Evolutionary conservation across 2,113 vertebrate genomes (phyloP).

Genomic region (Lophius piscatorius): DNA sequence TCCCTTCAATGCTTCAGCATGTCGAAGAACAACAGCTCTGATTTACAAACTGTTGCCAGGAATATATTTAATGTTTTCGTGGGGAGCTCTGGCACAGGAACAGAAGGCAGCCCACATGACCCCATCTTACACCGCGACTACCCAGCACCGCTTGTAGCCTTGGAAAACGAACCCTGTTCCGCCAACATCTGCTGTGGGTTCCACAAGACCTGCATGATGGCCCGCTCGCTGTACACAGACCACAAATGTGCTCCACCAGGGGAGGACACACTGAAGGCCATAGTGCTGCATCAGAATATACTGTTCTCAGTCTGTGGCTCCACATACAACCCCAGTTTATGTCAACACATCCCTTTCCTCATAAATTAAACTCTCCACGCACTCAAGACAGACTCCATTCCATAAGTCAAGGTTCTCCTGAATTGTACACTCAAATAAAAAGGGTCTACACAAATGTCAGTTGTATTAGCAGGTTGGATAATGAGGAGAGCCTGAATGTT

Average conservation of each 20-base stretch:
- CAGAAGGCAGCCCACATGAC: constrained; percentile 40
- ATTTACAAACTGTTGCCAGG: constrained; percentile 17
- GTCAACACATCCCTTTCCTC: not conserved
- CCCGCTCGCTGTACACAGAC: constrained; percentile 1
- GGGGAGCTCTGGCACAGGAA: constrained; percentile 22
- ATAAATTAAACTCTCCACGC: too few relatives aligned
- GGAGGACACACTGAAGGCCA: not conserved
- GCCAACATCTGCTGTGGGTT: constrained; percentile 41
- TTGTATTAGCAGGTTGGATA: too few relatives aligned
- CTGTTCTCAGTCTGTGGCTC: too few relatives aligned
- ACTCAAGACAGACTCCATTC: too few relatives aligned
- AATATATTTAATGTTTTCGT: not conserved
- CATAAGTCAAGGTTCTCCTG: too few relatives aligned
- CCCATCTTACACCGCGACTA: constrained; percentile 20
- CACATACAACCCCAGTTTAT: not conserved
- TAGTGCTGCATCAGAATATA: not conserved
- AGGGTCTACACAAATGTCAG: too few relatives aligned
- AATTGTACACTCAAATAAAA: too few relatives aligned
- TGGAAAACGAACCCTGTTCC: constrained; percentile 31
- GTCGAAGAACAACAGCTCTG: not conserved
- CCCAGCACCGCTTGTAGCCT: constrained; percentile 39
- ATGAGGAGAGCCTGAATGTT: too few relatives aligned
- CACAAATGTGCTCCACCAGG: constrained; percentile 1
- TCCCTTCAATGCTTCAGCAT: not conserved
- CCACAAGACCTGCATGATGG: not conserved